Base-by-base conservation (phyloP, 2,797 vertebrate genomes). In the Etheostoma nigrum region DNA sequence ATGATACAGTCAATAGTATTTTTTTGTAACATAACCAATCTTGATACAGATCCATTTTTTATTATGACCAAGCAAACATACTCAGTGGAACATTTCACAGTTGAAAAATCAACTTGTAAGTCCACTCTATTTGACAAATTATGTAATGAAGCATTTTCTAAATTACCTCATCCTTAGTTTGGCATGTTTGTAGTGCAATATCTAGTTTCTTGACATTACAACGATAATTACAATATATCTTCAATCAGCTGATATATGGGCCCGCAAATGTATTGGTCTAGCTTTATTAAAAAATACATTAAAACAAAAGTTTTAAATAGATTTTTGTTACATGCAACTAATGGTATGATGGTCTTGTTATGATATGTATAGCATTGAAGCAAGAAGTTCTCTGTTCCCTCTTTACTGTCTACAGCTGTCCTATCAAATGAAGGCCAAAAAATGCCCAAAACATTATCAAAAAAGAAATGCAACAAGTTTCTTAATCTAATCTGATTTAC, bases 401-500 rank as follows among this genome's bases (percentile, higher is more conserved):
- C 33, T 40, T 36, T 40, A 10, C 2, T 40, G 10, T 40, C 36
- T 10, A 11, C 36, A 40, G 36, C 36, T 40, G 36, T 40, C 36
- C 36, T 40, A 12, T 11, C 10, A 40, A 40, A 40, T 11, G 36
- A 40, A 40, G 10, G 10, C 9, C 10, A 40, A 11, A 40, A 40
- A 40, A 40, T 11, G 36, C 10, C 36, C 36, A 4, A 40, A 40
- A 4, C 11, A 40, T 4, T 3, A 36, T 36, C 30, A 30, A 30
- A 30, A 30, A 30, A 30, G 40, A 23, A 72, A 85, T 81, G 79
- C 77, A 85, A 79, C 76, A 86, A 70, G 76, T 87, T 73, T 59
- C 57, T 67, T 70, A n/a, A n/a, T n/a, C 68, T 70, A 66, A 78
- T 21, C 44, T 69, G 66, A 79, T 57, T 30, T 70, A 69, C 64